Base-by-base conservation (phyloP, 92 coral and sea anemone genomes). In the Zoanthus gigantus region DNA sequence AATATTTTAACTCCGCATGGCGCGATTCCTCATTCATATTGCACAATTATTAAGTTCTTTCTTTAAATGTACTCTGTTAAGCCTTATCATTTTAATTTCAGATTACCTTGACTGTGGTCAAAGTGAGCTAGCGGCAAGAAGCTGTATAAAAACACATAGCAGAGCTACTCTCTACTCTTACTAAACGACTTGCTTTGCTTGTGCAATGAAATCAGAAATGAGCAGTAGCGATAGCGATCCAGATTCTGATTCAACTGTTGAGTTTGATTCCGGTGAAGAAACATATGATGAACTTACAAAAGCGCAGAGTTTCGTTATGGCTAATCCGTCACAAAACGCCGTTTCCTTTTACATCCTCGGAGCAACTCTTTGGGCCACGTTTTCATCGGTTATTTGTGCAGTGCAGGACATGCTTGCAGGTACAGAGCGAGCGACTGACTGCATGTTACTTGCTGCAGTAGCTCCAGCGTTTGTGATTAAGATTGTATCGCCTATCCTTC, bases 321-420 rank as follows among this genome's bases (percentile, higher is more conserved):
- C 73, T n/a, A 63, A 60, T 79, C 72, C 67, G 42, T 71, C 56
- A 3, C 23, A 60, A 14, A 79, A 79, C 56, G 8, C 58, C 23
- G 69, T 77, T 72, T 84, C 78, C n/a, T 89, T 89, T 65, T 91
- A 91, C 53, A 52, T 84, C 15, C 92, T 95, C 7, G 98, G 98
- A 48, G 89, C 93, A 66, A 46, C 91, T 5, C 76, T 95, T 0
- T 37, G 80, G 44, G 92, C 92, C 3, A 89, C 96, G 3, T 93
- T 91, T 69, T 81, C 89, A 32, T 88, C 93, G 30, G 76, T 91
- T 12, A 89, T 95, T 15, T 95, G 96, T 71, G 93, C 95, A 9
- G 88, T 91, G 6, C 92, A 95, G 71, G 98, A 95, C 53, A 79
- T 91, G 75, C 67, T 95, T 28, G 88, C 98, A 6, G 98, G 98